phyloP scores from a whole-genome alignment of 2,113 vertebrate species.

The Macrotis lagotis region DNA sequence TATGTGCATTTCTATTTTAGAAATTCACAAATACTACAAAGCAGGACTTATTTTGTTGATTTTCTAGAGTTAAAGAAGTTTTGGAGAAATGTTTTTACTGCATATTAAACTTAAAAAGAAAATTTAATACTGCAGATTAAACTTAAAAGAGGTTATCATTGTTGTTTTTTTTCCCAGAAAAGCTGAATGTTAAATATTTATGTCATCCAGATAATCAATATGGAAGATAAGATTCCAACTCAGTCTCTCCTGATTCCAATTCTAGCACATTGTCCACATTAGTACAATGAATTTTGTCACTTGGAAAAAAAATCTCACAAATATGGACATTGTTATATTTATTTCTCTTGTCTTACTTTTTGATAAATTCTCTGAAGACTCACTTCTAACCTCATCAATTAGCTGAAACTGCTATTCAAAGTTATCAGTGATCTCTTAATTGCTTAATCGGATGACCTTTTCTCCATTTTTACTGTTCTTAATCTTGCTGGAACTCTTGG shows the following conservation, averaged over 20 bases:
- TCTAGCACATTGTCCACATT: neutral
- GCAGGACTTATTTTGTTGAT: neutral
- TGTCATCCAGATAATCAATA: neutral
- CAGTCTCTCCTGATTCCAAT: neutral
- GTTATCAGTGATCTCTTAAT: neutral
- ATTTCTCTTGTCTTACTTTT: neutral
- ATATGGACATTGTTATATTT: neutral
- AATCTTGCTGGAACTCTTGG: neutral
- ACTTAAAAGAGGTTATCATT: neutral
- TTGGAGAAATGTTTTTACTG: neutral
- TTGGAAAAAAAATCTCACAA: neutral
- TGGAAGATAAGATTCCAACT: neutral
- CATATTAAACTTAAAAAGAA: too few species aligned
- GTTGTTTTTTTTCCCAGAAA: neutral
- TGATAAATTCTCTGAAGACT: neutral
- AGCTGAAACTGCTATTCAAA: neutral
- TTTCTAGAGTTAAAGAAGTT: neutral
- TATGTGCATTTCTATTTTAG: neutral
- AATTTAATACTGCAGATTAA: neutral
- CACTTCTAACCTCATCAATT: neutral
- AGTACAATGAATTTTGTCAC: neutral
- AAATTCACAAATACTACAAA: neutral
- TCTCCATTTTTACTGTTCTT: neutral
- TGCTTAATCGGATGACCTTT: neutral
- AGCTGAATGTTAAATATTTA: neutral